These are phyloP conservation scores for Candoia aspera DNA, from an alignment of 2,113 vertebrate species.

Conservation along the genomic window DNA sequence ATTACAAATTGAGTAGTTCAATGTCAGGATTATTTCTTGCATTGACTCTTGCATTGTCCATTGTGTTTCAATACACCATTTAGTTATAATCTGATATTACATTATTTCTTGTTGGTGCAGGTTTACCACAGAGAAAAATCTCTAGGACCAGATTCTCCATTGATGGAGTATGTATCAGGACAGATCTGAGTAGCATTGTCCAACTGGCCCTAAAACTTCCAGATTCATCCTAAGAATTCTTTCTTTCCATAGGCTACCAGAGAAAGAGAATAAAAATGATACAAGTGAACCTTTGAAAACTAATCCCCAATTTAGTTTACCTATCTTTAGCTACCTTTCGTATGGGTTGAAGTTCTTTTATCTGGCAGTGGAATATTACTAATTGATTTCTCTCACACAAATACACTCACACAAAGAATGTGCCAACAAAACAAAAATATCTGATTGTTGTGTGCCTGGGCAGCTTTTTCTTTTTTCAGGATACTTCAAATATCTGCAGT, in stretches of 20 bases:
- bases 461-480: background rate
- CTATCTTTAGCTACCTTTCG: background rate
- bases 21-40: background rate
- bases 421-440: background rate
- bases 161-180: background rate
- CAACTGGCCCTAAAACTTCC: background rate
- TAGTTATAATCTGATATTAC: background rate
- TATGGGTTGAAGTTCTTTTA: background rate
- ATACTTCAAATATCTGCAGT: background rate
- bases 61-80: background rate
- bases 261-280: background rate
- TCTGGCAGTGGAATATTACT: background rate
- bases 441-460: background rate
- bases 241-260: no score
- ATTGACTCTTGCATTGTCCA: background rate
- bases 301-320: background rate
- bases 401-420: background rate
- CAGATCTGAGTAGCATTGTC: no score
- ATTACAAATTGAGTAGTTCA: background rate
- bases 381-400: background rate
- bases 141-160: background rate
- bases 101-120: background rate
- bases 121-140: background rate
- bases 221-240: background rate
- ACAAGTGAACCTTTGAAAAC: background rate